Percentiles rank a stretch among this genome's conserved stretches.
These are phyloP conservation scores for Antrozous pallidus DNA, from an alignment of 2,797 vertebrate species.

Conservation along the genomic window DNA sequence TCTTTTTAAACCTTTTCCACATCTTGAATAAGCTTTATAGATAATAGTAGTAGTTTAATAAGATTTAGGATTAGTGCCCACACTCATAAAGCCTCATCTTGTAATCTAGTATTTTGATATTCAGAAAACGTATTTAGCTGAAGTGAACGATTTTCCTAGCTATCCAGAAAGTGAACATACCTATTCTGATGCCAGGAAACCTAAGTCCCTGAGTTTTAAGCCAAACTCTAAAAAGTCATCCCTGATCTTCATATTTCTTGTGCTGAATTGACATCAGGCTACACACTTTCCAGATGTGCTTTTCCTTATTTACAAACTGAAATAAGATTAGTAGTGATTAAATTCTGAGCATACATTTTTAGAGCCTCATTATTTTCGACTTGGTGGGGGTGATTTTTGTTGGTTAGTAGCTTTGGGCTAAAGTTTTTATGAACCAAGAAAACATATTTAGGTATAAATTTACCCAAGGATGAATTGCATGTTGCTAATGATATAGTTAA, in stretches of 20 bases:
- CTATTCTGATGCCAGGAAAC: not conserved
- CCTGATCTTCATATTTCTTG: not conserved
- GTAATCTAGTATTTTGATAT: not conserved
- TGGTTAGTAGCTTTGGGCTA: not conserved
- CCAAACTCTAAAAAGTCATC: not conserved
- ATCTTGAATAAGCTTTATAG: slow-evolving; percentile 8
- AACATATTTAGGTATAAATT: not conserved
- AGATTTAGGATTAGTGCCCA: slow-evolving; percentile 23
- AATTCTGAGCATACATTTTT: slow-evolving; percentile 67
- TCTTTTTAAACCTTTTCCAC: not conserved
- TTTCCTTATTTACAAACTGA: slow-evolving; percentile 18
- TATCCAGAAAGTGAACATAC: not conserved
- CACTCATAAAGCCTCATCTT: slow-evolving; percentile 10
- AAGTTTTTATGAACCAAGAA: slow-evolving; percentile 34
- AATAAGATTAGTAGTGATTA: slow-evolving; percentile 18
- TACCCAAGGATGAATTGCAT: slow-evolving; percentile 57
- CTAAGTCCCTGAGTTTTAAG: not conserved
- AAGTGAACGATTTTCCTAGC: not conserved
- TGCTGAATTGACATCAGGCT: not conserved
- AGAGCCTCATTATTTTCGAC: not conserved
- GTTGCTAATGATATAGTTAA: slow-evolving; percentile 74
- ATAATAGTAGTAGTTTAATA: not conserved
- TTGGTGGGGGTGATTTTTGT: not conserved
- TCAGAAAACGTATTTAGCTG: slow-evolving; percentile 13
- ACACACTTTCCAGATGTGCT: not conserved